A percentile compares a stretch with the other conserved stretches of the same genome.
Evolutionary conservation across 2,888 invertebrate genomes (phyloP).

Genomic region (Eulithis prunata): DNA sequence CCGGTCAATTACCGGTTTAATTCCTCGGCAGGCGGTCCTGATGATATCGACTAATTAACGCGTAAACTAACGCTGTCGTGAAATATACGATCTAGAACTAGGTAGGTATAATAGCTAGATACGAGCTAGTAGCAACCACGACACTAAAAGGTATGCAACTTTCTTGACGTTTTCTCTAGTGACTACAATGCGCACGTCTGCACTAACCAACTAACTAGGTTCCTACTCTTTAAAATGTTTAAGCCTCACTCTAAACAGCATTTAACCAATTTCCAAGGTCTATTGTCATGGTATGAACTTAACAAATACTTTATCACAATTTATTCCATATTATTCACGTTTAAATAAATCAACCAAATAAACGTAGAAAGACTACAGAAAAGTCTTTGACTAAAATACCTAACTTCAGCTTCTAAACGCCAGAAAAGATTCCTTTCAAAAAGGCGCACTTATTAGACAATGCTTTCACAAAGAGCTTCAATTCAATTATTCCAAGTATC

Average conservation of each 20-base stretch:
- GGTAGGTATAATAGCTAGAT: no score
- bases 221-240: no score
- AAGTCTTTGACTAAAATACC: slow-evolving; percentile 25
- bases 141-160: no score
- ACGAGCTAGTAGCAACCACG: slow-evolving; percentile 9
- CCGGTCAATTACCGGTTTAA: slow-evolving; percentile 33
- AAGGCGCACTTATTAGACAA: slow-evolving; percentile 27
- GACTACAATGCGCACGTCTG: no score
- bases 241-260: neutral
- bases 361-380: slow-evolving; percentile 5
- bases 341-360: slow-evolving; percentile 17
- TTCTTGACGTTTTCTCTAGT: no score
- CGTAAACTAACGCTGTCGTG: neutral
- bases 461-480: slow-evolving; percentile 31
- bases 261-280: neutral
- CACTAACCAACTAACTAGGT: no score
- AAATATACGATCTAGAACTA: no score
- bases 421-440: slow-evolving; percentile 17
- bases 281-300: neutral
- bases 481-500: slow-evolving; percentile 32
- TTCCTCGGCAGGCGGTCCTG: slow-evolving; percentile 17
- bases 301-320: neutral
- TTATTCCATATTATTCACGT: slow-evolving; percentile 1
- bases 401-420: slow-evolving; percentile 13
- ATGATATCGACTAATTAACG: slow-evolving; percentile 39